Conservation (phyloP, 2,113 vertebrate genomes). For the Osmerus eperlanus region DNA sequence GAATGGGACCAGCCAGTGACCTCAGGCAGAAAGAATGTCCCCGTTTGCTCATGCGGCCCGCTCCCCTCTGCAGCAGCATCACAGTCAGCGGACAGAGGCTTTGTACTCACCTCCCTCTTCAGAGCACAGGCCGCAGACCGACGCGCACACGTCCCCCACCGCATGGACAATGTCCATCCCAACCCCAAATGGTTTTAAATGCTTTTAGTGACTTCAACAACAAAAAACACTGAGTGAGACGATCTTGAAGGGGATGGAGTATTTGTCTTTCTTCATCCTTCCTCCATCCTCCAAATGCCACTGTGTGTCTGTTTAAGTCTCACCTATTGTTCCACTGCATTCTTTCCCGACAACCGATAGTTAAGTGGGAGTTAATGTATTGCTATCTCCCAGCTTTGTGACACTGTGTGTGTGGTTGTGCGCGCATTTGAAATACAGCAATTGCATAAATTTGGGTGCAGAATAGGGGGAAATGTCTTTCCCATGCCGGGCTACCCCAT, state of each 20-base stretch:
- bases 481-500: constrained; percentile 58
- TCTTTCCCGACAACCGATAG: constrained; percentile 54
- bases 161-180: no score
- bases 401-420: constrained; percentile 34
- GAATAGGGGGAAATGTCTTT: constrained; percentile 40
- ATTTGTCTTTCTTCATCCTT: constrained; percentile 13
- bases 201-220: no score
- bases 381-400: constrained; percentile 57
- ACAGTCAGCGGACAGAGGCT: constrained; percentile 71
- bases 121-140: constrained; percentile 65
- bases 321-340: constrained; percentile 66
- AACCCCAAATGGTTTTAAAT: no score
- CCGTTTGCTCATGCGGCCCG: constrained; percentile 83
- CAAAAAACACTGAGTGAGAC: no score
- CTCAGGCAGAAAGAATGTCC: constrained; percentile 91
- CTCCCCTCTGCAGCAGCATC: constrained; percentile 73
- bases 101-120: constrained; percentile 74
- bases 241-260: constrained; percentile 12
- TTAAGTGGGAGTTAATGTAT: constrained; percentile 64
- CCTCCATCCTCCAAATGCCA: constrained; percentile 54
- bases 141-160: constrained; percentile 49
- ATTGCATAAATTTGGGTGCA: constrained; percentile 65
- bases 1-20: constrained; percentile 92
- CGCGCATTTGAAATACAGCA: constrained; percentile 54
- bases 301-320: constrained; percentile 62